Percentiles rank a stretch among this genome's conserved stretches.
Evolutionary conservation across 2,888 invertebrate genomes (phyloP).

Genomic region (Graphium colonna): DNA sequence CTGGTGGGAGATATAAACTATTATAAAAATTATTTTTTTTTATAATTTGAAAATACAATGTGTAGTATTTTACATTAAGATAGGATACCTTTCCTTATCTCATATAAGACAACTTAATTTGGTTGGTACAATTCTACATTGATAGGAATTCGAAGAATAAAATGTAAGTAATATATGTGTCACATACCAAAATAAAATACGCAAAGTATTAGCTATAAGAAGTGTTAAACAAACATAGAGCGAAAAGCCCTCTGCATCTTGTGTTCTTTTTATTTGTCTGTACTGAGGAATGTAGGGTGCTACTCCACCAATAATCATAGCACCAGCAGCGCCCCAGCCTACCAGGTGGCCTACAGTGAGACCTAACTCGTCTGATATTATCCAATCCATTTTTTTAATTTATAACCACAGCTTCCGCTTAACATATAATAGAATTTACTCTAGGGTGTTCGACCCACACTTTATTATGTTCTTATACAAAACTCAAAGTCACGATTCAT

Average conservation of each 20-base stretch:
- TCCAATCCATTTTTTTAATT: constrained; percentile 83
- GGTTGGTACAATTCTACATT: no score
- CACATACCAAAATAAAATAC: constrained; percentile 98
- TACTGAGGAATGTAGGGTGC: constrained; percentile 98
- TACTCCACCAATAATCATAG: constrained; percentile 97
- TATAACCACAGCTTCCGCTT: not conserved
- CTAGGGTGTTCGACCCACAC: not conserved
- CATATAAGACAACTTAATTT: no score
- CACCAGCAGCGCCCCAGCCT: constrained; percentile 89
- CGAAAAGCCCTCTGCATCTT: constrained; percentile 98
- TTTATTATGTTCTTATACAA: constrained; percentile 1
- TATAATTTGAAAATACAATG: no score
- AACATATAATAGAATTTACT: not conserved
- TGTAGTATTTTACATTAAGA: no score
- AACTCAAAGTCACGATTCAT: constrained; percentile 18
- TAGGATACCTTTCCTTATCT: no score
- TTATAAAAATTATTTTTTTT: no score
- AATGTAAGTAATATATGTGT: not conserved
- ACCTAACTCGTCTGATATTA: constrained; percentile 86
- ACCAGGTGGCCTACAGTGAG: constrained; percentile 87
- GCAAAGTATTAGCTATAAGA: constrained; percentile 95
- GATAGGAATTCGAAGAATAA: not conserved
- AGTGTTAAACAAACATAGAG: constrained; percentile 97
- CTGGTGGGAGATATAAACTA: no score
- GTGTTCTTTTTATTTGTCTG: constrained; percentile 92